Conservation (phyloP, 2,113 vertebrate species). For the Tichodroma muraria region DNA sequence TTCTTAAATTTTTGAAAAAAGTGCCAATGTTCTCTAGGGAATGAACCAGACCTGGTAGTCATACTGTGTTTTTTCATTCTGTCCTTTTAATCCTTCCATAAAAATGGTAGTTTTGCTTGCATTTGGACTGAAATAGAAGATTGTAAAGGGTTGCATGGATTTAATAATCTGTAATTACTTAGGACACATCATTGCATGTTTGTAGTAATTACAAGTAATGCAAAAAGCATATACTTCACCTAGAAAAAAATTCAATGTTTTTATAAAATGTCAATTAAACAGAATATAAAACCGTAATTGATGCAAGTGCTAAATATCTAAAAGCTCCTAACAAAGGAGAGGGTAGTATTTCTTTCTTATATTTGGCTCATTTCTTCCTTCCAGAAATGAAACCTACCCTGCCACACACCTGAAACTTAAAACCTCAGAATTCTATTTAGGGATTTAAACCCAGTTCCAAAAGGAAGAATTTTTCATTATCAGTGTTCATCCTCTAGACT, state of each 20-base stretch:
- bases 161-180: neutral
- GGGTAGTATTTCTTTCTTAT: neutral
- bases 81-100: neutral
- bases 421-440: neutral
- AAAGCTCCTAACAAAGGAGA: neutral
- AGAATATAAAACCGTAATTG: neutral
- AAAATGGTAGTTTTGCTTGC: neutral
- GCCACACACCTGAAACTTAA: neutral
- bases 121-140: neutral
- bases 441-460: neutral
- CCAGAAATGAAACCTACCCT: neutral
- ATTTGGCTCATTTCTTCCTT: neutral
- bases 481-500: neutral
- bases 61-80: neutral
- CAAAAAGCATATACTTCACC: neutral
- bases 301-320: neutral
- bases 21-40: neutral
- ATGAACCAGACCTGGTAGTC: neutral
- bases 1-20: neutral
- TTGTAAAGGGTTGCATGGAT: neutral
- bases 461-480: neutral
- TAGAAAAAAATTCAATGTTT: too few relatives aligned
- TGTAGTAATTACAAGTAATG: neutral
- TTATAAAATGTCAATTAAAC: slow-evolving; percentile 5
- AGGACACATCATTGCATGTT: neutral